Percentiles rank a stretch among this genome's conserved stretches.
Conservation (phyloP, 2,888 invertebrate genomes). For the Macropis europaea region DNA sequence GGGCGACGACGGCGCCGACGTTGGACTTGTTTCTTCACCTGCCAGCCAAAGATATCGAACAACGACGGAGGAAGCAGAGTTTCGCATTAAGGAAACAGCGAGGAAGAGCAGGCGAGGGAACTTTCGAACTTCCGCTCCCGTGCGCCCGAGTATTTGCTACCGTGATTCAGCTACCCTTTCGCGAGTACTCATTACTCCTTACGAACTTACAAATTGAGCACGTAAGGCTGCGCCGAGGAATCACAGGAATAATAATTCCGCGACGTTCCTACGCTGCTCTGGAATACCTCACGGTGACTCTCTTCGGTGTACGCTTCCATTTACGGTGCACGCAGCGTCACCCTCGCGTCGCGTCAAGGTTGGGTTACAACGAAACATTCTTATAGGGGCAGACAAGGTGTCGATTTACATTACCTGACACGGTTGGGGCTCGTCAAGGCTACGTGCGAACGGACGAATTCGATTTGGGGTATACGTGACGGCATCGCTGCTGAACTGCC, state of each 20-base stretch:
- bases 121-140: constrained; percentile 53
- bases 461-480: too few species aligned
- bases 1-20: too few species aligned
- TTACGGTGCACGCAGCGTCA: too few species aligned
- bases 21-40: constrained; percentile 46
- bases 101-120: constrained; percentile 38
- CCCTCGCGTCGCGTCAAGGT: too few species aligned
- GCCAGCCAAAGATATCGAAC: constrained; percentile 54
- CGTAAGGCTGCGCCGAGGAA: constrained; percentile 38
- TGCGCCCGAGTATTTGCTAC: constrained; percentile 47
- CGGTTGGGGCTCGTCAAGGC: too few species aligned
- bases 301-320: too few species aligned
- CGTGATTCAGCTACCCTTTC: constrained; percentile 47
- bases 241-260: constrained; percentile 43
- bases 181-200: constrained; percentile 53
- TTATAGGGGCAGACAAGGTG: too few species aligned
- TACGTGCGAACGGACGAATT: too few species aligned
- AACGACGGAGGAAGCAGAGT: constrained; percentile 53
- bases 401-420: too few species aligned
- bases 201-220: constrained; percentile 54
- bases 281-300: neutral
- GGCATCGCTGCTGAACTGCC: too few species aligned
- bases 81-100: constrained; percentile 58
- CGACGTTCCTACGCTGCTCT: too few species aligned
- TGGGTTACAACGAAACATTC: too few species aligned